Base-by-base conservation (phyloP, 1,140 invertebrate species). In the Drosophila ironensis region DNA sequence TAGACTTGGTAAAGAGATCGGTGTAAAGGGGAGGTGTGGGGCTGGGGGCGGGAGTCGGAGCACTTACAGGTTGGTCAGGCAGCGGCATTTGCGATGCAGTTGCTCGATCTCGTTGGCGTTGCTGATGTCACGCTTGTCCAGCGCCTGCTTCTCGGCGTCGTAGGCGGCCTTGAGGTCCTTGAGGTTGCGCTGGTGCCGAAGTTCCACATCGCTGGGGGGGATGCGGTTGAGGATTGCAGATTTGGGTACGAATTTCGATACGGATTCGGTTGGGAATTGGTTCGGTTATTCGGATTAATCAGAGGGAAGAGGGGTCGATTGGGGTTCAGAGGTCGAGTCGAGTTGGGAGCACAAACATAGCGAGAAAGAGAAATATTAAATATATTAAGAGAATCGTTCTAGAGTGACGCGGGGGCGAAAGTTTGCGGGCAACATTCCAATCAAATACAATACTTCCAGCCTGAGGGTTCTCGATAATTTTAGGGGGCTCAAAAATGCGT, bases 61-160 rank as follows among this genome's bases (percentile, higher is more conserved):
- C 16, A 91, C 91, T 92, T 90, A 92, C 91, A 92, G 72, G 88
- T 92, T 92, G 9, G 91, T 91, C 30, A 92, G 78, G 54, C 91
- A 91, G 47, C 90, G 88, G 54, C 91, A 91, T 68, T 92, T 92
- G 50, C 90, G 82, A 72, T 92, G 91, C 48, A 91, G 76, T 64
- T 91, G 90, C 69, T 92, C 91, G 24, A 92, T 91, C 54, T 91
- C 89, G 71, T 91, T 90, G 30, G 89, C 80, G 70, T 90, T 90
- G 70, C 84, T 88, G n/a, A 90, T 76, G 67, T 90, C 89, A 16
- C 89, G 84, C 48, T 84, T 88, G 42, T 90, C 87, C 54, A 90
- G 57, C 20, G 87, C 72, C 52, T 81, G 68, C 53, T 89, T 89
- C 52, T 90, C 89, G 24, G 81, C 81, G 56, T 89, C 88, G 48